Evolutionary conservation across 2,797 vertebrate genomes (phyloP).

Genomic region (Aeoliscus strigatus): DNA sequence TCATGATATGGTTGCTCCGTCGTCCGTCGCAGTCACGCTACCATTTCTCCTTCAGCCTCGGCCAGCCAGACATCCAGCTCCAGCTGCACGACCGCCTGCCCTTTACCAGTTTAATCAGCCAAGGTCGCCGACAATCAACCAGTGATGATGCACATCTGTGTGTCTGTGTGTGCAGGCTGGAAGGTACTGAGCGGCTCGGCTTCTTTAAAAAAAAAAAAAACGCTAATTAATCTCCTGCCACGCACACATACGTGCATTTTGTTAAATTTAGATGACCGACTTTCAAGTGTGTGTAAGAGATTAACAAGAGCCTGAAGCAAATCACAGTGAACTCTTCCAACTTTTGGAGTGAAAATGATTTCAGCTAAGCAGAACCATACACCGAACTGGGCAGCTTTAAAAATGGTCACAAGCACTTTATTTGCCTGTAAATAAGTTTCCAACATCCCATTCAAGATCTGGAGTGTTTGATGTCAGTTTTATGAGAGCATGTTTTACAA

Average conservation of each 20-base stretch:
- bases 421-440: constrained; percentile 71
- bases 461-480: constrained; percentile 60
- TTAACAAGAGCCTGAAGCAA: constrained; percentile 54
- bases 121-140: constrained; percentile 66
- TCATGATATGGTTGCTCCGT: constrained; percentile 47
- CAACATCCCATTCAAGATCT: constrained; percentile 63
- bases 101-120: constrained; percentile 63
- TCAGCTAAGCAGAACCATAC: constrained; percentile 58
- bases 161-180: constrained; percentile 35
- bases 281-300: constrained; percentile 36
- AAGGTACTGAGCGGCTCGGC: constrained; percentile 31
- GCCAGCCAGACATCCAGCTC: constrained; percentile 32
- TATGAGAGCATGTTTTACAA: constrained; percentile 67
- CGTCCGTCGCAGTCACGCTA: constrained; percentile 60
- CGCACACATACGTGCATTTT: constrained; percentile 6
- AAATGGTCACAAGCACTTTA: constrained; percentile 60
- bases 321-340: constrained; percentile 42
- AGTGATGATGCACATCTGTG: constrained; percentile 68
- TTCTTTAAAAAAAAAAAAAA: constrained; percentile 31
- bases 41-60: constrained; percentile 38
- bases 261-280: constrained; percentile 48
- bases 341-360: constrained; percentile 51
- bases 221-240: constrained; percentile 7
- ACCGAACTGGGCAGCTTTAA: constrained; percentile 34
- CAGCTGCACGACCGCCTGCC: constrained; percentile 62